Base-by-base conservation (phyloP, 2,113 vertebrate species). In the Kryptolebias marmoratus region DNA sequence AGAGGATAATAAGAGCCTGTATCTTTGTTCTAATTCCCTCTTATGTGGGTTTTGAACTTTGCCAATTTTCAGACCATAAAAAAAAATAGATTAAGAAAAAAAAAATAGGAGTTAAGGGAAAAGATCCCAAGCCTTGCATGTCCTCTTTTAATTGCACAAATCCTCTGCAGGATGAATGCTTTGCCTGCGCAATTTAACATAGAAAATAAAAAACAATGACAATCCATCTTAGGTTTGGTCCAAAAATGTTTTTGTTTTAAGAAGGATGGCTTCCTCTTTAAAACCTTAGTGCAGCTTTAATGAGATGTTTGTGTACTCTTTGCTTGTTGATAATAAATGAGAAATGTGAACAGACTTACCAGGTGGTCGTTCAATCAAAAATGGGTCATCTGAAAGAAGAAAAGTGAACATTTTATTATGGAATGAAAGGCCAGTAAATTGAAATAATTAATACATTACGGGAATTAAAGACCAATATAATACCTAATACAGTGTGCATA, bases 331-430 rank as follows among this genome's bases (percentile, higher is more conserved):
- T 39, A 45, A 54, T 15, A 71, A 68, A 53, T 75, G 27, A 57
- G 2, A 64, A 53, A 65, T 6, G 45, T 18, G 49, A 47, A 68
- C 52, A 45, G 9, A 87, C 95, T 93, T 93, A 99, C 98, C 97
- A 90, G 98, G 98, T 49, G 97, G 97, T 87, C 98, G 95, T 79
- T 97, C 97, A 48, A 95, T 94, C 63, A 95, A 93, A n/a, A 95
- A 91, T 44, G 94, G 94, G 73, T 95, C 93, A 60, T 95, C 93
- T 94, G 90, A 90, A 86, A 92, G 60, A 75, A 70, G 80, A 64
- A 82, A 88, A 49, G 69, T 30, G 4, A 49, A 74, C 65, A 64
- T 69, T 65, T 80, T 42, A 22, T 80, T 56, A 32, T 54, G 70
- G 55, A 73, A 81, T 66, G 32, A 64, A 81, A 68, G 50, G 57